Evolutionary conservation across 2,888 invertebrate genomes (phyloP), one percentile per base, ranked within the genome.

Genomic region (Actias luna): DNA sequence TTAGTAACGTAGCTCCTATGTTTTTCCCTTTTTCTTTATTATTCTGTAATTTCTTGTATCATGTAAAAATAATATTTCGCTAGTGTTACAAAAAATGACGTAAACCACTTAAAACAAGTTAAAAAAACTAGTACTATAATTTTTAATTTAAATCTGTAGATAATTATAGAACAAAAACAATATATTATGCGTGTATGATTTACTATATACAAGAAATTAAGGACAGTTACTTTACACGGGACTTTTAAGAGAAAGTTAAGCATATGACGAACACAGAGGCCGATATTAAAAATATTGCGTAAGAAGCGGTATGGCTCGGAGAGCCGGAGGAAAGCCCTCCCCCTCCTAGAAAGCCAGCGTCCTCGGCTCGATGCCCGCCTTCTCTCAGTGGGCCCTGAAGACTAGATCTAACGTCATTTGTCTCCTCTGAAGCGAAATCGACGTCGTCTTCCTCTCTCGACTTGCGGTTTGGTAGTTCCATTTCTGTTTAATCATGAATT

Each of bases 381-480:
- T 95, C 95, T 67, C 95, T 91, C 39, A 95, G 87, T 2, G 95
- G 94, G 57, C 95, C 95, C 76, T 95, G 95, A 68, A 94, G 94
- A 69, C 95, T 94, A 74, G 94, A 94, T 64, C 95, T 94, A 72
- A 95, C 92, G 68, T 93, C 91, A 66, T 93, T 93, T 65, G 89
- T 88, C 71, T 91, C 91, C 66, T 92, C 92, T 29, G 83, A 72
- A 36, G 85, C 76, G 52, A 85, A 80, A 66, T 88, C 85, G 31
- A 79, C 78, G 62, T 92, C 86, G 58, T 93, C 93, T 55, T 93
- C 93, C 58, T 91, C 84, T 33, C 88, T 87, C 29, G 90, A 85
- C 73, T 94, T 93, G 66, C 91, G 86, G 70, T 94, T 91, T 63
- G 94, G 94, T 52, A 94, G 84, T 80, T 94, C 94, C 94, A 94